Percentiles rank a stretch among this genome's conserved stretches.
Evolutionary conservation across 2,888 invertebrate genomes (phyloP).

Genomic region (Melieria picta): DNA sequence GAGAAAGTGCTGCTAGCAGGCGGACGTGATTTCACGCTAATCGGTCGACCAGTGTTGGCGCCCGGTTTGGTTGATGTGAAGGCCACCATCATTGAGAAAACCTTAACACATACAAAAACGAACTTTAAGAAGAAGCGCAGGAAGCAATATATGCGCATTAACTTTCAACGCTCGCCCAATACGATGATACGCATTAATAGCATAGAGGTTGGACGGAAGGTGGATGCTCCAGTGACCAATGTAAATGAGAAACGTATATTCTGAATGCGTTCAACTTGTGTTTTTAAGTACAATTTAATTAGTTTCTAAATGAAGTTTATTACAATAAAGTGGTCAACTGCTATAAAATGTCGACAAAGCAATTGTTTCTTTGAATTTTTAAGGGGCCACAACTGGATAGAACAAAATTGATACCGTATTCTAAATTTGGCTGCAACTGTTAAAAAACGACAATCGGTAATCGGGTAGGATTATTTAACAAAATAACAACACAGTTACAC

Average conservation of each 20-base stretch:
- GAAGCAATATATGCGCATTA: constrained; percentile 81
- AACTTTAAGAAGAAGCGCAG: constrained; percentile 80
- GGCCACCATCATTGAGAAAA: constrained; percentile 86
- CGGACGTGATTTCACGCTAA: constrained; percentile 80
- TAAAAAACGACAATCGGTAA: no score
- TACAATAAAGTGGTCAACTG: no score
- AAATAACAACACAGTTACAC: no score
- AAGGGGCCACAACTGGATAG: no score
- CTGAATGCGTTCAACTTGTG: constrained; percentile 23
- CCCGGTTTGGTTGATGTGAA: constrained; percentile 77
- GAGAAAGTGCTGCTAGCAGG: constrained; percentile 88
- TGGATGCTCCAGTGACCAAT: constrained; percentile 43
- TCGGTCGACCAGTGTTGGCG: constrained; percentile 83
- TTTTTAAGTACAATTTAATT: neutral
- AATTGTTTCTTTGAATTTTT: no score
- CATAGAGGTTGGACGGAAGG: constrained; percentile 71
- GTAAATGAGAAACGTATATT: constrained; percentile 42
- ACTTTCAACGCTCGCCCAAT: constrained; percentile 76
- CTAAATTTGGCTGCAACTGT: no score
- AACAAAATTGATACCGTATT: no score
- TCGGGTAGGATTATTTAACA: no score
- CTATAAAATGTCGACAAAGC: no score
- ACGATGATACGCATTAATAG: constrained; percentile 82
- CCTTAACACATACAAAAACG: constrained; percentile 81
- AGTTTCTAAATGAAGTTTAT: no score